Evolutionary conservation across 1,140 invertebrate genomes (phyloP), one percentile per base, ranked within the genome.

Genomic region (Ruditapes philippinarum): DNA sequence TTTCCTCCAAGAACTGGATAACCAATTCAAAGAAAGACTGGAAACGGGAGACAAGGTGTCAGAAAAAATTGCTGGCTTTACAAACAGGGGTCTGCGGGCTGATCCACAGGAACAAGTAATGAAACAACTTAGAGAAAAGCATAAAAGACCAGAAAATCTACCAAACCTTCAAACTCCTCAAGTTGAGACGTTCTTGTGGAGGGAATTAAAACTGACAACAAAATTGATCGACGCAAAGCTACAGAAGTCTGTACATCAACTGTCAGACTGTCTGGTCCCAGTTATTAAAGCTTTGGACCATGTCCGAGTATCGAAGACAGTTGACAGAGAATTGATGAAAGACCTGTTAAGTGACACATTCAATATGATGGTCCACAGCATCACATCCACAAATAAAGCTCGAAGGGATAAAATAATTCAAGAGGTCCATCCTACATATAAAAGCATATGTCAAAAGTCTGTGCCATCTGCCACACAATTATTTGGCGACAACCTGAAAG

Each of bases 81-180:
- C 65, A 4, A 70, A 70, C n/a, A 38, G 22, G 19, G 11, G 3
- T 31, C 33, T 65, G 4, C 4, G 33, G 33, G 17, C 33, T 2
- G 38, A 70, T 2, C 9, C 65, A 17, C 9, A 70, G 1, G 49
- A 80, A 11, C 11, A 80, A 57, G 36, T 12, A 3, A 33, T 80
- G 36, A 80, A 80, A 36, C 2, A 54, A 28, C 31, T 60, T 17
- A 38, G 25, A 36, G 78, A 80, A 60, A 80, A 40, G 60, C 49
- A 80, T 36, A 54, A 60, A 19, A 80, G 51, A 36, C 78, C 78
- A 33, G 51, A 60, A 80, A 80, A 80, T 25, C 7, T 80, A 5
- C 22, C 57, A 36, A 57, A 36, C 40, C 36, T 80, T 3, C 78
- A 80, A 60, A 54, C 51, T 14, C 49, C 78, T 36, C 14, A 28